Conservation (phyloP, 2,797 vertebrate genomes). For the Anolis apletophallus region DNA sequence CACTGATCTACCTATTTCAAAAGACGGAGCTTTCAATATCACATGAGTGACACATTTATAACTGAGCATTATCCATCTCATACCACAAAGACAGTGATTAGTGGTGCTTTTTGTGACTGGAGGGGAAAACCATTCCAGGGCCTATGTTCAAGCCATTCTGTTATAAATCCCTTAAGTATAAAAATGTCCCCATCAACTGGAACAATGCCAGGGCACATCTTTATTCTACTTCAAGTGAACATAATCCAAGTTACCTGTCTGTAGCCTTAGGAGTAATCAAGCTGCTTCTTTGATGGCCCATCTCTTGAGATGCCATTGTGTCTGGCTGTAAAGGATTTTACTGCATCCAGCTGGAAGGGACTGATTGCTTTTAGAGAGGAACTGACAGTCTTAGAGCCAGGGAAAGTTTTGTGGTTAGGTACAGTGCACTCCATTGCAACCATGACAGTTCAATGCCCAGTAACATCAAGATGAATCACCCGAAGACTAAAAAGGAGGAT, state of each 20-base stretch:
- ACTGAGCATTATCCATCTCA: neutral
- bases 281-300: rapidly evolving
- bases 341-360: neutral
- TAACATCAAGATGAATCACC: neutral
- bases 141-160: no score
- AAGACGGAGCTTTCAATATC: neutral
- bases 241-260: neutral
- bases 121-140: neutral
- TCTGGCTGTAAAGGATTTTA: neutral
- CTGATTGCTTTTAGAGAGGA: slow-evolving; percentile 11
- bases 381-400: neutral
- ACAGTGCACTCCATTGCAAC: neutral
- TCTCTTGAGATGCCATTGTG: neutral
- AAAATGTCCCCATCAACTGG: neutral
- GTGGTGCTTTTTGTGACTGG: neutral
- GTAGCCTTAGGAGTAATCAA: neutral
- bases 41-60: neutral
- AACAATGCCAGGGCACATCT: neutral
- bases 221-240: neutral
- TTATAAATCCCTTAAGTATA: neutral
- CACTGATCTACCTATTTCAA: neutral
- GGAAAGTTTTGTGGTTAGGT: neutral
- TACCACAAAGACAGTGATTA: neutral
- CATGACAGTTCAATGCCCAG: neutral
- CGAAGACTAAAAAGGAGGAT: no score